Base-by-base conservation (phyloP, 2,113 vertebrate genomes). In the Pardalotus punctatus region DNA sequence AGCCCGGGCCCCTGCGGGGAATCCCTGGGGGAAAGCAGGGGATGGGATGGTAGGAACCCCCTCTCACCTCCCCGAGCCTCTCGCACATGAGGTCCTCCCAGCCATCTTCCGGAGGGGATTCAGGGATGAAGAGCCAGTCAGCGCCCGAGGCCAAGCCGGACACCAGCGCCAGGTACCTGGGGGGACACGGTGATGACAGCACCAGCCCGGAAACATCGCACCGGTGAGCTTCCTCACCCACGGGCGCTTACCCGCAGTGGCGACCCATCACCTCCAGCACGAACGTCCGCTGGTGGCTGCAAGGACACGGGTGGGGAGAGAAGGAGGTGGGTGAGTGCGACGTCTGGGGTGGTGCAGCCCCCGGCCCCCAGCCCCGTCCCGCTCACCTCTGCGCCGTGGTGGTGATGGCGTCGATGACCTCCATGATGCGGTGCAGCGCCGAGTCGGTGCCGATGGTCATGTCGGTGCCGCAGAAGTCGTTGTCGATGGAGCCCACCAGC, bases 241-340 rank as follows among this genome's bases (percentile, higher is more conserved):
- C 0, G 0, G 20, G 48, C 13, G 6, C 94, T 96, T 90, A 99
- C 99, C 99, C 99, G 0, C 99, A 99, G 96, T 99, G 99, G 28
- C 99, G 98, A 13, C 99, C 99, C 99, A 99, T 99, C 93, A 99
- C 99, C 96, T 99, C 99, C 96, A 99, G 95, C 91, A 99, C 99
- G 14, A 99, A 99, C 0, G 99, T 99, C 91, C 99, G 98, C 98
- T 99, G 99, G 96, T 99, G 99, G 97, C 99, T 99, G 98, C 50
- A 77, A 86, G 51, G 78, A 93, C 47, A 92, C 3, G 1, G 45
- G 51, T 29, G 45, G 23, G 33, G 84, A 9, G 56, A 76, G 27
- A 28, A 80, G 35, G 28, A 56, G n/a, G 35, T 35, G 53, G n/a
- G 57, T 51, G 71, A 9, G 62, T 28, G 40, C 0, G 2, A 58